Conservation (phyloP, 1,140 invertebrate genomes). For the Lepidurus packardi region DNA sequence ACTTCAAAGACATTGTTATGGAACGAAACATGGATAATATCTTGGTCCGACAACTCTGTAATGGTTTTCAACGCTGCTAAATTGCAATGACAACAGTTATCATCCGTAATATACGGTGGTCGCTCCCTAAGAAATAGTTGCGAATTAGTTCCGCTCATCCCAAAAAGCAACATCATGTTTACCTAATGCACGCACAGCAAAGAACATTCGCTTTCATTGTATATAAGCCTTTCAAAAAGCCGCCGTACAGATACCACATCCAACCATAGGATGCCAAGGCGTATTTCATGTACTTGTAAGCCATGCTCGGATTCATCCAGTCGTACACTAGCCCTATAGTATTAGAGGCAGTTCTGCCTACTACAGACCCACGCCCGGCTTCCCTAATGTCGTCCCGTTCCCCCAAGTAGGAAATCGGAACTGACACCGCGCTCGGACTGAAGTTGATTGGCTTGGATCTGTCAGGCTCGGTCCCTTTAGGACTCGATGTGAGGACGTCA, state of each 20-base stretch:
- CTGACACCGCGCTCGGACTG: slow-evolving; percentile 30
- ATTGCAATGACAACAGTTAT: slow-evolving; percentile 86
- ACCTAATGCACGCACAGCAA: slow-evolving; percentile 70
- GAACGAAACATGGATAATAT: slow-evolving; percentile 80
- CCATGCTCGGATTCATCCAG: slow-evolving; percentile 74
- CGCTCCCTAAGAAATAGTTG: slow-evolving; percentile 40
- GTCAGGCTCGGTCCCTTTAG: slow-evolving; percentile 15
- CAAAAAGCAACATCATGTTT: slow-evolving; percentile 39
- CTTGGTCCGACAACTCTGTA: slow-evolving; percentile 64
- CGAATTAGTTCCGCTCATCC: neutral
- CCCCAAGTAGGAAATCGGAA: slow-evolving; percentile 18
- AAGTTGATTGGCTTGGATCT: slow-evolving; percentile 23
- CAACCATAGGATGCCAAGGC: slow-evolving; percentile 82
- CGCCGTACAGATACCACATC: slow-evolving; percentile 74
- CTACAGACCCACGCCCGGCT: neutral
- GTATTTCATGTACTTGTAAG: slow-evolving; percentile 67
- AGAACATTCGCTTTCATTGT: slow-evolving; percentile 61
- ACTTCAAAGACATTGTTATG: slow-evolving; percentile 79
- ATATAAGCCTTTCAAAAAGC: slow-evolving; percentile 67
- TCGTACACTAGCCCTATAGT: slow-evolving; percentile 35
- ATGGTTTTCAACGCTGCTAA: slow-evolving; percentile 73
- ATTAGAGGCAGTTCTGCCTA: neutral
- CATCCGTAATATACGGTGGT: slow-evolving; percentile 66
- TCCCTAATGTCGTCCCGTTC: slow-evolving; percentile 12
- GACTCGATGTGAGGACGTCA: slow-evolving; percentile 24